Evolutionary conservation across 1,140 invertebrate species (phyloP).

Genomic region (Belonocnema kinseyi): DNA sequence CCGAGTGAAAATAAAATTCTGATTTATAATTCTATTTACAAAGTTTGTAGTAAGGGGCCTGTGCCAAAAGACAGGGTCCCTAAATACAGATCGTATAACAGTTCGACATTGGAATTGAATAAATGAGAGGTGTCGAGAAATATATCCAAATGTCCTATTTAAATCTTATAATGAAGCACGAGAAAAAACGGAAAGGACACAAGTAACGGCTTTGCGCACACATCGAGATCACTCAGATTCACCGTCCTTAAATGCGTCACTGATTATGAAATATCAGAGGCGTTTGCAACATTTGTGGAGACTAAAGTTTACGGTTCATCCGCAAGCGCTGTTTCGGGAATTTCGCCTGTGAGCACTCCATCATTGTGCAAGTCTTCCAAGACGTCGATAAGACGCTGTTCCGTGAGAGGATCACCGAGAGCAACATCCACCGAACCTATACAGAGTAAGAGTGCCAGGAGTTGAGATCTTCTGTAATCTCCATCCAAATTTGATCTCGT

Average conservation of each 20-base stretch:
- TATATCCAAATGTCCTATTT: neutral
- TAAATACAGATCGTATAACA: neutral
- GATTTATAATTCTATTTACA: slow-evolving; percentile 18
- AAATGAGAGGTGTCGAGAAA: neutral
- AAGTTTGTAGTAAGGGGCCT: neutral
- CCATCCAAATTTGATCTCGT: slow-evolving; percentile 76
- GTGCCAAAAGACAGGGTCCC: neutral
- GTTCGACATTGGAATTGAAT: neutral
- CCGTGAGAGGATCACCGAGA: slow-evolving; percentile 81
- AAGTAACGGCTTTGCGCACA: slow-evolving; percentile 23
- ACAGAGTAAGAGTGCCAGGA: slow-evolving; percentile 84
- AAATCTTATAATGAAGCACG: too few relatives aligned
- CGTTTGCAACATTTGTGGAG: slow-evolving; percentile 16
- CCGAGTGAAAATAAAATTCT: slow-evolving; percentile 20
- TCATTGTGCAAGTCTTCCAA: slow-evolving; percentile 79
- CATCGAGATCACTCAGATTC: slow-evolving; percentile 16
- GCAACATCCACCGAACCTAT: slow-evolving; percentile 88
- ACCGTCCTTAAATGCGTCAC: slow-evolving; percentile 17
- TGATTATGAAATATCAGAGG: slow-evolving; percentile 31
- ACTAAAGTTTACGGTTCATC: slow-evolving; percentile 21
- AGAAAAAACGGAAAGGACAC: neutral
- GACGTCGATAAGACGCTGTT: slow-evolving; percentile 80
- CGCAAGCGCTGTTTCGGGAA: slow-evolving; percentile 54
- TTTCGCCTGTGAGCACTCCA: slow-evolving; percentile 70
- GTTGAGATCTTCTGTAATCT: slow-evolving; percentile 83